These are phyloP conservation scores for Mycteria americana DNA, from an alignment of 2,797 vertebrate genomes.

Conservation along the genomic window DNA sequence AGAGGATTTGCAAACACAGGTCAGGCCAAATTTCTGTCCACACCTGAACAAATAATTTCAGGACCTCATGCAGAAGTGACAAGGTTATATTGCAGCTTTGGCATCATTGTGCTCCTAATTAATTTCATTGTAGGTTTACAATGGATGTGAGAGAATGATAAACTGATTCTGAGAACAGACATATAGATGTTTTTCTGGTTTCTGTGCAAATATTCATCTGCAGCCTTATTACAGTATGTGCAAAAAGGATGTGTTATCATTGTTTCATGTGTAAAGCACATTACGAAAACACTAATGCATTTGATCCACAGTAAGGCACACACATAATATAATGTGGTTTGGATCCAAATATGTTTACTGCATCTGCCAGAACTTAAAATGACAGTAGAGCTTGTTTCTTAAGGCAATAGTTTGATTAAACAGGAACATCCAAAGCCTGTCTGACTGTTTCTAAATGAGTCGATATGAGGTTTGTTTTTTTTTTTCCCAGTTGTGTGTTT, in stretches of 20 bases:
- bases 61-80: not conserved
- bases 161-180: not conserved
- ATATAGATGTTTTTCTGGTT: not conserved
- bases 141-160: not conserved
- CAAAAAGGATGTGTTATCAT: not conserved
- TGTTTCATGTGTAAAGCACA: conserved; percentile 9
- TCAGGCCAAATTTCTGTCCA: not conserved
- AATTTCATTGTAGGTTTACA: not conserved
- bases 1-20: not conserved
- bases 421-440: not conserved
- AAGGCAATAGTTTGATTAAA: not conserved
- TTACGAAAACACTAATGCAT: not conserved
- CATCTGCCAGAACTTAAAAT: conserved; percentile 20
- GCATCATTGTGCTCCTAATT: not conserved
- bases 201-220: not conserved
- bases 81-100: not conserved
- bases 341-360: not conserved
- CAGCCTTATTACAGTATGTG: not conserved
- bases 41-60: not conserved
- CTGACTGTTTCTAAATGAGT: not conserved
- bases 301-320: not conserved
- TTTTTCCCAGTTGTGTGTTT: not conserved
- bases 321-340: not conserved
- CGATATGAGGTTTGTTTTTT: not conserved
- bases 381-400: not conserved